phyloP scores from a whole-genome alignment of 2,888 invertebrate species.

The Rhamphomyia laevipes region DNA sequence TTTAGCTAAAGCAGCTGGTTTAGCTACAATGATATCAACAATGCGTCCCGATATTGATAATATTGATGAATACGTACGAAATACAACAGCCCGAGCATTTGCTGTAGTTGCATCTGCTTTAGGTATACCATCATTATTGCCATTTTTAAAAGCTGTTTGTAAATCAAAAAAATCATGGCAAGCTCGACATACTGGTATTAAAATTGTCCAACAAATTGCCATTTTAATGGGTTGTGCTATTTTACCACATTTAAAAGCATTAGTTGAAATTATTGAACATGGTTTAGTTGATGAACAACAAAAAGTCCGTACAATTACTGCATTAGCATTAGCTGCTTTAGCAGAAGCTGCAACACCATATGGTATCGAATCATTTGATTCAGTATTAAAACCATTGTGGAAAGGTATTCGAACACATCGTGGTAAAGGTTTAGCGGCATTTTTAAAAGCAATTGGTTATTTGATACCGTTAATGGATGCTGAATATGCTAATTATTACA shows the following conservation, averaged over 20 bases:
- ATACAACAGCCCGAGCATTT: conserved; percentile 98
- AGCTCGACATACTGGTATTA: conserved; percentile 94
- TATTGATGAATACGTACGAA: conserved; percentile 97
- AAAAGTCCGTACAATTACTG: conserved; percentile 95
- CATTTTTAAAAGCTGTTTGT: conserved; percentile 98
- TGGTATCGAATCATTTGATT: conserved; percentile 99
- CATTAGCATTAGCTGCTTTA: conserved; percentile 92
- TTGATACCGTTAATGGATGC: conserved; percentile 99
- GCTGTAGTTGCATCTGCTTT: conserved; percentile 99
- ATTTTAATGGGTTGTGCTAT: conserved; percentile 99
- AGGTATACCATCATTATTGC: conserved; percentile 90
- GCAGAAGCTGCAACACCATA: conserved; percentile 99
- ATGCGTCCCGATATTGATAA: conserved; percentile 99
- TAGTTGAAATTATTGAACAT: conserved; percentile 99
- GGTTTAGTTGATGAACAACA: conserved; percentile 98
- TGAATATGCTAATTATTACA: conserved; percentile 99
- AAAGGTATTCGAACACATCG: conserved; percentile 91
- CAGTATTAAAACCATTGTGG: conserved; percentile 97
- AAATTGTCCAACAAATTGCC: conserved; percentile 99
- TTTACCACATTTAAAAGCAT: conserved; percentile 89
- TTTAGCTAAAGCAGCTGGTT: conserved; percentile 95
- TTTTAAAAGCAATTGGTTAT: conserved; percentile 98
- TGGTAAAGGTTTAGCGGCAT: conserved; percentile 94
- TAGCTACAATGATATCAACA: conserved; percentile 99
- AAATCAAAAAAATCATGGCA: conserved; percentile 99